Conservation (phyloP, 2,113 vertebrate genomes). For the Notiomystis cincta region DNA sequence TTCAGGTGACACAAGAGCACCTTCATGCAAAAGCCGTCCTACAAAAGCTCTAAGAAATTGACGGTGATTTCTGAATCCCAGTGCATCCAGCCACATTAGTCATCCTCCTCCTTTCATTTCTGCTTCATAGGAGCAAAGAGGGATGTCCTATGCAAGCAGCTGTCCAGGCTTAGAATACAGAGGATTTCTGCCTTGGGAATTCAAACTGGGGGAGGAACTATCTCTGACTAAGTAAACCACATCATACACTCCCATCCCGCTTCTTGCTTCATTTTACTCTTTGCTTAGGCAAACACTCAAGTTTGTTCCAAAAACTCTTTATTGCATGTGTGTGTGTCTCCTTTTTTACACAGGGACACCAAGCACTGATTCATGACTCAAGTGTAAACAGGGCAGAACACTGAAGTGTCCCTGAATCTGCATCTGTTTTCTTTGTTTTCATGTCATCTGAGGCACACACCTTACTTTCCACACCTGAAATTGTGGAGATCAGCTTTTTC, state of each 20-base stretch:
- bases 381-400: background rate
- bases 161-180: background rate
- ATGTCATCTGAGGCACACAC: background rate
- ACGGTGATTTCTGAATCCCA: background rate
- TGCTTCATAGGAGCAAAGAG: background rate
- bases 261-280: background rate
- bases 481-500: background rate
- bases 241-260: fast-evolving
- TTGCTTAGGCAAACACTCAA: background rate
- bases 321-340: background rate
- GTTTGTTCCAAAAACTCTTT: background rate
- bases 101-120: background rate
- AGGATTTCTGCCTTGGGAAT: background rate
- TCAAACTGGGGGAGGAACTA: background rate
- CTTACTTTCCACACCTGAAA: background rate
- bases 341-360: background rate
- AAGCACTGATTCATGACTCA: background rate
- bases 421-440: background rate
- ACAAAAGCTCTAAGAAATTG: background rate
- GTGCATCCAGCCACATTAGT: background rate
- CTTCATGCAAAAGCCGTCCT: background rate
- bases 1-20: background rate
- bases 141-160: background rate
- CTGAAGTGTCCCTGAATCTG: background rate
- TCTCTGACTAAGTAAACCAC: background rate